Evolutionary conservation across 2,797 vertebrate species (phyloP).

Genomic region (Nothura maculosa): DNA sequence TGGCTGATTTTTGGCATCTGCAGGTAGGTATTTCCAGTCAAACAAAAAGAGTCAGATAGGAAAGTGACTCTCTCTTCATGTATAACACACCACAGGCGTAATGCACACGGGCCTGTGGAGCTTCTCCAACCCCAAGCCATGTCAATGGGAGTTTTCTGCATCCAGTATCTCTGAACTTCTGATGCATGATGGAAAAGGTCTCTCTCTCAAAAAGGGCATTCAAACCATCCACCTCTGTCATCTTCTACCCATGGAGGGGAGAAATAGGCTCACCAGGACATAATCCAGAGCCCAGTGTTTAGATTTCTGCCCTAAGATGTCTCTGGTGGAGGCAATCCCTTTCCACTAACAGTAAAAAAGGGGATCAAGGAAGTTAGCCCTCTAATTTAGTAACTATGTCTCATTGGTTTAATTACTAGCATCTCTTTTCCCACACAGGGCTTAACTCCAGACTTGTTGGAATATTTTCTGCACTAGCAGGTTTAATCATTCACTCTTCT

Average conservation of each 20-base stretch:
- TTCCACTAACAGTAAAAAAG: neutral
- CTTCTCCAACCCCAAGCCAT: neutral
- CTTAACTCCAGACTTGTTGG: fast-evolving
- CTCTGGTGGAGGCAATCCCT: neutral
- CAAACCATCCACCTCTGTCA: fast-evolving
- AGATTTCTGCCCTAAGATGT: neutral
- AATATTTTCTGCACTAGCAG: neutral
- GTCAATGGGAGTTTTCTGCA: neutral
- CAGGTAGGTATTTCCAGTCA: neutral
- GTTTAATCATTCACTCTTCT: neutral
- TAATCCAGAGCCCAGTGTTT: too few species aligned
- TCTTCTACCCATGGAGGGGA: neutral
- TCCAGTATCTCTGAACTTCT: neutral
- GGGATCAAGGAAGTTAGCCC: neutral
- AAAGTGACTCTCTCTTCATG: neutral
- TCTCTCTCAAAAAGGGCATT: neutral
- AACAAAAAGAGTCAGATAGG: neutral
- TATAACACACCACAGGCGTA: neutral
- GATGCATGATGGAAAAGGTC: neutral
- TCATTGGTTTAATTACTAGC: neutral
- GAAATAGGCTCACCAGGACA: fast-evolving
- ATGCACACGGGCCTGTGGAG: too few species aligned
- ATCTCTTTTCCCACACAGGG: neutral
- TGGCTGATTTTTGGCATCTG: too few species aligned
- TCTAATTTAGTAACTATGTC: fast-evolving